Base-by-base conservation (phyloP, 37 sponge, comb jelly and placozoan genomes). In the Oopsacas minuta region DNA sequence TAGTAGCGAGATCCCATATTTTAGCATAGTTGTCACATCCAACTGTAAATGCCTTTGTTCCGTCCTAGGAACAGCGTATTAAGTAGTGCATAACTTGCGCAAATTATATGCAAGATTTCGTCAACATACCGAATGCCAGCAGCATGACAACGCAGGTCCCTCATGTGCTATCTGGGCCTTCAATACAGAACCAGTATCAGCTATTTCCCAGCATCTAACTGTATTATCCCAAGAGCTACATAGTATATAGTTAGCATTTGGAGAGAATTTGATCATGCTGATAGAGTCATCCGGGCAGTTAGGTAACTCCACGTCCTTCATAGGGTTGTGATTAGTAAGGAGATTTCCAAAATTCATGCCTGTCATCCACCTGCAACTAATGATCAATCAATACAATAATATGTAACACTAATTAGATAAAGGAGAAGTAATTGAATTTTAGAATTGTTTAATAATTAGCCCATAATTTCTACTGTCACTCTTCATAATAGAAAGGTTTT, bases 1-100 rank as follows among this genome's bases (percentile, higher is more conserved):
- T 97, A 46, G 91, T 85, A 36, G 92, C 90, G 32, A 97, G 88
- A 42, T 97, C 97, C 97, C 97, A 97, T 82, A 97, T 35, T 83
- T 97, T 97, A 30, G 90, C 87, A 0, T 90, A 92, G 85, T 94
- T 97, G 81, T 97, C 97, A 87, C 93, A 91, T 30, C 93, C 90
- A 22, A 90, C 94, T 42, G 94, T 91, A 37, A 96, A 89, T 17
- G 75, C 75, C 30, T 61, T 61, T 3, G 75, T 61, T 32, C 75
- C 75, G 22, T 61, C 75, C 75, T 61, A n/a, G 5, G 28, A 42
- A 42, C 49, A 42, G 49, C 8, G 49, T 17, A 42, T 42, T 8
- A 42, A 42, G n/a, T n/a, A n/a, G n/a, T n/a, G n/a, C n/a, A n/a
- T n/a, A n/a, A n/a, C n/a, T n/a, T n/a, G n/a, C n/a, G n/a, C n/a